Percentiles rank a stretch among this genome's conserved stretches.
Evolutionary conservation across 2,113 vertebrate species (phyloP).

Genomic region (Xyrauchen texanus): DNA sequence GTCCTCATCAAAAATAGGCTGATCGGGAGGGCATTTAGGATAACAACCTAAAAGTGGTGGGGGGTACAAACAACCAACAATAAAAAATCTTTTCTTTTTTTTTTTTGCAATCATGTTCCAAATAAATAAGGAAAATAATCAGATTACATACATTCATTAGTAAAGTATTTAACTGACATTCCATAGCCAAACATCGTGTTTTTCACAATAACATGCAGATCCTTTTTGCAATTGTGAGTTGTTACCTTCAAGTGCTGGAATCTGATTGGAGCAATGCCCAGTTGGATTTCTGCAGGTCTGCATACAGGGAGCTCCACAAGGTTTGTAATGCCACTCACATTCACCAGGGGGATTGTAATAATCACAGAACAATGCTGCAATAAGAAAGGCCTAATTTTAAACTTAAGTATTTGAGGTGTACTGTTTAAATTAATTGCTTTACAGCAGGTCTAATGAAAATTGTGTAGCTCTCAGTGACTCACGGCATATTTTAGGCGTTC

Average conservation of each 20-base stretch:
- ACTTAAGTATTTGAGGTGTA: too few species aligned
- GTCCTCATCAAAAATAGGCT: constrained; percentile 88
- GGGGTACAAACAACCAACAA: too few species aligned
- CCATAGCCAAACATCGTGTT: too few species aligned
- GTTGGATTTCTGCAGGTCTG: constrained; percentile 87
- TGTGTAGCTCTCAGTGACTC: constrained; percentile 63
- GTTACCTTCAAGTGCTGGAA: constrained; percentile 85
- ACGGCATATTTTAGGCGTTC: constrained; percentile 89
- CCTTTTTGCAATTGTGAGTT: neutral
- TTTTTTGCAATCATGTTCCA: too few species aligned
- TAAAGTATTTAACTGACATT: too few species aligned
- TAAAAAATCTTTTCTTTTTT: too few species aligned
- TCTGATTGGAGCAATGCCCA: constrained; percentile 78
- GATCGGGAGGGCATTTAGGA: constrained; percentile 80
- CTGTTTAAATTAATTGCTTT: neutral
- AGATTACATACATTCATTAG: too few species aligned
- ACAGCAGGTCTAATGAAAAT: neutral
- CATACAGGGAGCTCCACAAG: constrained; percentile 86
- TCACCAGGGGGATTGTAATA: constrained; percentile 85
- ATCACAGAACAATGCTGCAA: constrained; percentile 90
- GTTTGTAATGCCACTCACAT: constrained; percentile 93
- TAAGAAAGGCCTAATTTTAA: neutral
- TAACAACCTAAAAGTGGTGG: constrained; percentile 83
- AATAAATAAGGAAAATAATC: too few species aligned
- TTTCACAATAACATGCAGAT: too few species aligned